phyloP scores from a whole-genome alignment of 2,113 vertebrate species.

The Amblyopsis rosae region DNA sequence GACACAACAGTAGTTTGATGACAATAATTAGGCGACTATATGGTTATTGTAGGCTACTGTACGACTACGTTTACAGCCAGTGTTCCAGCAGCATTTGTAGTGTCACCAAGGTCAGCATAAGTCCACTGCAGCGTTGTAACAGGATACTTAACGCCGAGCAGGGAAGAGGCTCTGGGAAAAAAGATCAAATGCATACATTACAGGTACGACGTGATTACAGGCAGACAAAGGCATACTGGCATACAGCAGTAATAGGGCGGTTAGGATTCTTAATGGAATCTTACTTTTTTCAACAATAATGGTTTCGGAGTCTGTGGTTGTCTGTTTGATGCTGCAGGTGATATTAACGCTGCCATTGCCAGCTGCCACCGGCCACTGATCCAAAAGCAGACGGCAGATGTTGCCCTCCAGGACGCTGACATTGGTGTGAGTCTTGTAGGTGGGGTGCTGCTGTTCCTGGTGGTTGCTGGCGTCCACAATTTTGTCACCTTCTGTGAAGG shows the following conservation, averaged over 20 bases:
- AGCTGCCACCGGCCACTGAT: constrained; percentile 40
- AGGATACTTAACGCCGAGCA: constrained; percentile 72
- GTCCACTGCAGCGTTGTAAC: constrained; percentile 62
- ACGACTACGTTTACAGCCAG: constrained; percentile 52
- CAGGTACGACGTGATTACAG: not conserved
- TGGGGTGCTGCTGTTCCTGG: constrained; percentile 38
- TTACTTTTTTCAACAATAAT: constrained; percentile 71
- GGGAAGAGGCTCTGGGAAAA: constrained; percentile 56
- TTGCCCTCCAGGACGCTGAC: constrained; percentile 45
- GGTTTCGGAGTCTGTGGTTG: constrained; percentile 22
- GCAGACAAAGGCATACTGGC: not conserved
- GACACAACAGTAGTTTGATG: constrained; percentile 10
- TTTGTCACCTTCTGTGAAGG: constrained; percentile 56
- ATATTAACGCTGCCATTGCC: constrained; percentile 54
- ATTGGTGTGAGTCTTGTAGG: constrained; percentile 62
- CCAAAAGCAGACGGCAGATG: constrained; percentile 63
- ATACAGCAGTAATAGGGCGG: not conserved
- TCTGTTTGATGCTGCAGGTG: constrained; percentile 67
- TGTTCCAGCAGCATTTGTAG: constrained; percentile 58
- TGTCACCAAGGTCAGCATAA: constrained; percentile 67
- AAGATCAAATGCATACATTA: constrained; percentile 7
- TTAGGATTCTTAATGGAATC: not conserved
- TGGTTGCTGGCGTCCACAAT: constrained; percentile 64
- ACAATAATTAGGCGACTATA: constrained; percentile 38
- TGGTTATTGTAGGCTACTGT: constrained; percentile 43